Percentiles rank a stretch among this genome's conserved stretches.
phyloP scores from a whole-genome alignment of 2,888 invertebrate genomes.

The Ophion ventricosus region DNA sequence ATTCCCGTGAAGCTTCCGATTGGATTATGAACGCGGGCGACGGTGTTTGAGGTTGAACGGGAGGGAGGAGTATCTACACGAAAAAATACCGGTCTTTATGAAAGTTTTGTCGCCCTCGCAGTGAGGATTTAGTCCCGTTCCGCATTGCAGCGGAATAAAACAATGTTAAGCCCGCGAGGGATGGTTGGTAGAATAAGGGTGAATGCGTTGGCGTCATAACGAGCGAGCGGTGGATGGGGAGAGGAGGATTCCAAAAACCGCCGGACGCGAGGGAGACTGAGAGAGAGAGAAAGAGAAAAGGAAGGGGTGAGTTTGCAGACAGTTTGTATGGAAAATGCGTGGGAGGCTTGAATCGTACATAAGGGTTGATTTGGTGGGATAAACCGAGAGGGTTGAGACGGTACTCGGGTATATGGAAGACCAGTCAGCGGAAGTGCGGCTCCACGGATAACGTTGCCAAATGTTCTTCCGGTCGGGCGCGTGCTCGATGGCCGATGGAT shows the following conservation, averaged over 20 bases:
- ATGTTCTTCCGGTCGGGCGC: conserved; percentile 67
- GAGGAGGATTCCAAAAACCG: conserved; percentile 17
- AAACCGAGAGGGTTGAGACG: conserved; percentile 39
- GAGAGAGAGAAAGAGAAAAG: conserved; percentile 27
- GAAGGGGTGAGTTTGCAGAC: conserved; percentile 11
- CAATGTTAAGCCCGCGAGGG: conserved; percentile 65
- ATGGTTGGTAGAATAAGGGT: conserved; percentile 31
- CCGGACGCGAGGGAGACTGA: conserved; percentile 14
- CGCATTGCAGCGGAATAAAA: conserved; percentile 72
- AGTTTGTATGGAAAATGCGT: conserved; percentile 43
- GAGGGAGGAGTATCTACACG: neutral
- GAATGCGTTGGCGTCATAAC: conserved; percentile 53
- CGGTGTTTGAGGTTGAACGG: neutral
- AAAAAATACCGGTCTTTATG: conserved; percentile 44
- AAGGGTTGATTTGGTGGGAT: conserved; percentile 33
- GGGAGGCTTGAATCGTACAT: conserved; percentile 39
- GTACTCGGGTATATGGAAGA: conserved; percentile 40
- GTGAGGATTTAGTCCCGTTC: conserved; percentile 46
- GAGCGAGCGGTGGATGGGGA: conserved; percentile 24
- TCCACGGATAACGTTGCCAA: conserved; percentile 59
- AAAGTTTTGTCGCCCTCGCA: conserved; percentile 38
- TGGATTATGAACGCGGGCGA: conserved; percentile 21
- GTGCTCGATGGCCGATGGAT: conserved; percentile 67
- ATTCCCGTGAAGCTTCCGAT: conserved; percentile 5
- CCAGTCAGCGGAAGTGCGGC: conserved; percentile 63